Conservation (phyloP, 2,113 vertebrate species). For the Empidonax traillii region DNA sequence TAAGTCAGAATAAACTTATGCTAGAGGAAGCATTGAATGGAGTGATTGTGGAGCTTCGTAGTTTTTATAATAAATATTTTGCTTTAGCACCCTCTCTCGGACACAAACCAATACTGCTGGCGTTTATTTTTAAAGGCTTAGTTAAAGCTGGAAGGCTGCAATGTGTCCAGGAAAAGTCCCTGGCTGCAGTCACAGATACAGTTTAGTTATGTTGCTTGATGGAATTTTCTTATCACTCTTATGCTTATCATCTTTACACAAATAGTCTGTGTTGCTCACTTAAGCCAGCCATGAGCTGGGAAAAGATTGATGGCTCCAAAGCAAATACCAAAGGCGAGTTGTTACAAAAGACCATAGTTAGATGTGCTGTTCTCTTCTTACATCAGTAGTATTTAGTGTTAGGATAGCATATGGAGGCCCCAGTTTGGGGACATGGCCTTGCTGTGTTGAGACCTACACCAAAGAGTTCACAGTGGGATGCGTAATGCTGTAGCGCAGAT, state of each 20-base stretch:
- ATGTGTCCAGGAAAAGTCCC: background rate
- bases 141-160: background rate
- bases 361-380: background rate
- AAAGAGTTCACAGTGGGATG: background rate
- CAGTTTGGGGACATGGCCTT: background rate
- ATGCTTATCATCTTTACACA: background rate
- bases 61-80: background rate
- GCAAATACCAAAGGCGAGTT: background rate
- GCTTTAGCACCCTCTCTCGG: constrained; percentile 56
- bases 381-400: fast-evolving
- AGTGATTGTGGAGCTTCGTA: background rate
- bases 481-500: fast-evolving
- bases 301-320: background rate
- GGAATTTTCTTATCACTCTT: background rate
- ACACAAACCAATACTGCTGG: background rate
- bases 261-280: background rate
- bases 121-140: background rate
- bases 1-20: background rate
- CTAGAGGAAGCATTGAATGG: background rate
- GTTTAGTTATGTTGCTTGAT: background rate
- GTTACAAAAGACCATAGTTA: background rate
- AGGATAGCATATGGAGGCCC: background rate
- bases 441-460: background rate
- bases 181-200: background rate
- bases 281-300: background rate